Evolutionary conservation across 1,140 invertebrate genomes (phyloP).

Genomic region (Uloborus diversus): DNA sequence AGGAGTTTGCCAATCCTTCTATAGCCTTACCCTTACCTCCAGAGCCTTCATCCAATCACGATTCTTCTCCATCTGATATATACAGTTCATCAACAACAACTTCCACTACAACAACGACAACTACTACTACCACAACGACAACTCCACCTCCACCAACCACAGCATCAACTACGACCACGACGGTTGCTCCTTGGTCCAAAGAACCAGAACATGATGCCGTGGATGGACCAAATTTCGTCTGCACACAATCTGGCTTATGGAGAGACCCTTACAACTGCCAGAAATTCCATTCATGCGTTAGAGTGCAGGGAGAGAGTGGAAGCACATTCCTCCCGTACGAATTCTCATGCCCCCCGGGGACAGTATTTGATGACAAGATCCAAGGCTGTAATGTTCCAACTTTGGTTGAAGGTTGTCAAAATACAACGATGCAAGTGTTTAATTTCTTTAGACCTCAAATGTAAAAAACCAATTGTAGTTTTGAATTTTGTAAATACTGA

Average conservation of each 20-base stretch:
- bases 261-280: conserved; percentile 41
- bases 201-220: conserved; percentile 22
- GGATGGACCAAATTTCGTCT: conserved; percentile 10
- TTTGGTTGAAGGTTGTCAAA: conserved; percentile 40
- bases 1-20: conserved; percentile 53
- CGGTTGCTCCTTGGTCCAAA: background rate
- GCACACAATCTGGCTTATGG: conserved; percentile 17
- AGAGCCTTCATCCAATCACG: conserved; percentile 26
- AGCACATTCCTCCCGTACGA: conserved; percentile 41
- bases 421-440: conserved; percentile 30
- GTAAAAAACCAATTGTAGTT: no score
- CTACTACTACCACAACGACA: background rate
- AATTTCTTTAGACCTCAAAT: conserved; percentile 47
- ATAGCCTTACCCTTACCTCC: conserved; percentile 44
- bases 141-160: background rate
- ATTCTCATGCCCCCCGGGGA: conserved; percentile 47
- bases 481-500: no score
- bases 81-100: background rate
- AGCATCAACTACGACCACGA: conserved; percentile 3
- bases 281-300: conserved; percentile 50
- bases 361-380: conserved; percentile 38
- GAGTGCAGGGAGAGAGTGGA: conserved; percentile 17
- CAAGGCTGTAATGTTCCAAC: conserved; percentile 41
- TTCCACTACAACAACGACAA: background rate
- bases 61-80: conserved; percentile 3